Evolutionary conservation across 1,140 invertebrate species (phyloP).

Genomic region (Coenobita brevimanus): DNA sequence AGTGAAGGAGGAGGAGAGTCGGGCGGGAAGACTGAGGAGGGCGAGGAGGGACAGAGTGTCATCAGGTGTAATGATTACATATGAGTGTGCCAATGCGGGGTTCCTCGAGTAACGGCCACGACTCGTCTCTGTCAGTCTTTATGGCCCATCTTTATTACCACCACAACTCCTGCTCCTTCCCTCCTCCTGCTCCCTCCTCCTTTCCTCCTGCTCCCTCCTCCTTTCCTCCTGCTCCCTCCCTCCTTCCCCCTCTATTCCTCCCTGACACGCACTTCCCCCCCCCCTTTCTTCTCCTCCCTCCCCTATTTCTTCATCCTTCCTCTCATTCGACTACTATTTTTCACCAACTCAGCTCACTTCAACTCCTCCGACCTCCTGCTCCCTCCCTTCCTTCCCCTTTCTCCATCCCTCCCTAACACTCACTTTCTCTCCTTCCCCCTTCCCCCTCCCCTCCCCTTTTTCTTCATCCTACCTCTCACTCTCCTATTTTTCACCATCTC

Average conservation of each 20-base stretch:
- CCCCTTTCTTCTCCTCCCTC: neutral
- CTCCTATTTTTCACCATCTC: neutral
- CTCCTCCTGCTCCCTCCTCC: conserved; percentile 1
- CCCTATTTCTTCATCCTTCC: neutral
- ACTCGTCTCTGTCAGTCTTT: conserved; percentile 67
- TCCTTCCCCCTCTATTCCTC: neutral
- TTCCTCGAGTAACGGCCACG: conserved; percentile 65
- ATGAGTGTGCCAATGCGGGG: conserved; percentile 65
- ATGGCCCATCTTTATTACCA: conserved; percentile 67
- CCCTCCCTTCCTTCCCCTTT: neutral
- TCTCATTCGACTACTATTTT: neutral
- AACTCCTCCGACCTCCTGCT: neutral
- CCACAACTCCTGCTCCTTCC: conserved; percentile 64
- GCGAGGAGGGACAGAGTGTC: conserved; percentile 63
- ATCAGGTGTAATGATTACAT: conserved; percentile 67
- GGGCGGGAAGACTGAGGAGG: conserved; percentile 42
- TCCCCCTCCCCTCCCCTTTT: neutral
- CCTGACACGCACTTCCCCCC: neutral
- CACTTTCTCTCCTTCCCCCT: neutral
- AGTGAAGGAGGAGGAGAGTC: conserved; percentile 13
- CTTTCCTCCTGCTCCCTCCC: neutral
- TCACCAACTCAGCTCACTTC: neutral
- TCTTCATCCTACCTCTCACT: neutral
- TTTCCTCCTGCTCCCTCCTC: neutral
- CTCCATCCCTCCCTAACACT: neutral